These are phyloP conservation scores for Paradoxurus hermaphroditus DNA, from an alignment of 2,113 vertebrate species.

Conservation along the genomic window DNA sequence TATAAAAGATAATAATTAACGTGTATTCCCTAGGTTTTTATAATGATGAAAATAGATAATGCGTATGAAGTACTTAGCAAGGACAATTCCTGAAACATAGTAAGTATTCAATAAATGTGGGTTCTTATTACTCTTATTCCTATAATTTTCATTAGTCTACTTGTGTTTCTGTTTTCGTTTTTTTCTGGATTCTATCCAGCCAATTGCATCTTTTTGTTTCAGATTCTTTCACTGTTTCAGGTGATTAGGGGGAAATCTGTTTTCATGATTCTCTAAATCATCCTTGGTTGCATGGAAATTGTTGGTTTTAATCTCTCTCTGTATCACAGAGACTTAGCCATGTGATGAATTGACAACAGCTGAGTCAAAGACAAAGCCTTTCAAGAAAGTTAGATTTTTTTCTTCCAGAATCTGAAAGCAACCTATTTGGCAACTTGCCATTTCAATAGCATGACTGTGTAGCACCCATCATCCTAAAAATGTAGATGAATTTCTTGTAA, in stretches of 20 bases:
- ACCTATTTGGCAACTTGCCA: background rate
- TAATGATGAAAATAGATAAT: slow-evolving; percentile 12
- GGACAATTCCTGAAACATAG: background rate
- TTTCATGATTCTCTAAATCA: slow-evolving; percentile 7
- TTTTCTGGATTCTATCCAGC: background rate
- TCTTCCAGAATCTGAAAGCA: slow-evolving; percentile 13
- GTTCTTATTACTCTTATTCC: background rate
- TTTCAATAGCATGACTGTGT: background rate
- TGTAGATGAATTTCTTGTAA: background rate
- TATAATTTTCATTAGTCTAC: background rate
- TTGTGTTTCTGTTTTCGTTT: background rate
- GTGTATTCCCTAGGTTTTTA: background rate
- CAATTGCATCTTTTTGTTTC: background rate
- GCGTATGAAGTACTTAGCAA: background rate
- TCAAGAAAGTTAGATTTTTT: background rate
- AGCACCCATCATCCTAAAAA: background rate
- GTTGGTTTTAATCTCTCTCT: background rate
- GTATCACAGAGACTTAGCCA: background rate
- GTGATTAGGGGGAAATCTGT: background rate
- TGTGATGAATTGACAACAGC: background rate
- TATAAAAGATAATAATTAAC: background rate
- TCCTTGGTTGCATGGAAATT: background rate
- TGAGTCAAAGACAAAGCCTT: background rate
- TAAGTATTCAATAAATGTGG: background rate
- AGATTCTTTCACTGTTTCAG: background rate